Evolutionary conservation across 2,888 invertebrate genomes (phyloP).

Genomic region (Cheilosia variabilis): DNA sequence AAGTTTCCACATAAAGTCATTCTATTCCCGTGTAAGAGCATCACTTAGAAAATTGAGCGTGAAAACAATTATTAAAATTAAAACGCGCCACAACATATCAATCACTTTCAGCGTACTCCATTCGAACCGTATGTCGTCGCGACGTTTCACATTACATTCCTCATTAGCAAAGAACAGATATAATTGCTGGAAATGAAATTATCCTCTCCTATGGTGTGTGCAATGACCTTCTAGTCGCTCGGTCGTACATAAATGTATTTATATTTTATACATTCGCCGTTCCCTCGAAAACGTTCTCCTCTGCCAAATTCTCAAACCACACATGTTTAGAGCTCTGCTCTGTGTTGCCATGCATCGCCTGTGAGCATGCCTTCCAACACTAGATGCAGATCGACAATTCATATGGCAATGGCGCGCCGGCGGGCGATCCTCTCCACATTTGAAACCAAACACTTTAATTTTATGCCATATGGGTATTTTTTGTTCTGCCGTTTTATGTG

Average conservation of each 20-base stretch:
- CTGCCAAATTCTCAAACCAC: slow-evolving; percentile 18
- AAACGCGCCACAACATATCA: neutral
- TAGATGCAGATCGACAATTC: slow-evolving; percentile 62
- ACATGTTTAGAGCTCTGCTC: slow-evolving; percentile 48
- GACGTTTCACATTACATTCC: slow-evolving; percentile 56
- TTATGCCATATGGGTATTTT: slow-evolving; percentile 62
- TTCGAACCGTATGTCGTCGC: slow-evolving; percentile 34
- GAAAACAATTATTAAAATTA: neutral
- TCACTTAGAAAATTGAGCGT: slow-evolving; percentile 1
- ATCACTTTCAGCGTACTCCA: slow-evolving; percentile 9
- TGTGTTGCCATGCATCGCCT: neutral
- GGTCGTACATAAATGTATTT: slow-evolving; percentile 44
- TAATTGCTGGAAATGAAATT: slow-evolving; percentile 69
- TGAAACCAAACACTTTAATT: slow-evolving; percentile 62
- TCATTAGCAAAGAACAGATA: slow-evolving; percentile 55
- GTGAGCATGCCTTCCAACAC: slow-evolving; percentile 23
- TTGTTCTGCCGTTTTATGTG: slow-evolving; percentile 48
- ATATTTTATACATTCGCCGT: slow-evolving; percentile 41
- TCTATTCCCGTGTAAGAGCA: neutral
- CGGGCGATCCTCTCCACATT: slow-evolving; percentile 41
- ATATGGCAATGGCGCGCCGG: slow-evolving; percentile 17
- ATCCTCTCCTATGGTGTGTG: slow-evolving; percentile 58
- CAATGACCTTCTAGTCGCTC: slow-evolving; percentile 63
- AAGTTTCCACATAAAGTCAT: neutral
- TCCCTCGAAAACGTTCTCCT: slow-evolving; percentile 38